Percentiles rank a stretch among this genome's conserved stretches.
Conservation (phyloP, 2,113 vertebrate species). For the Polypterus bichir region DNA sequence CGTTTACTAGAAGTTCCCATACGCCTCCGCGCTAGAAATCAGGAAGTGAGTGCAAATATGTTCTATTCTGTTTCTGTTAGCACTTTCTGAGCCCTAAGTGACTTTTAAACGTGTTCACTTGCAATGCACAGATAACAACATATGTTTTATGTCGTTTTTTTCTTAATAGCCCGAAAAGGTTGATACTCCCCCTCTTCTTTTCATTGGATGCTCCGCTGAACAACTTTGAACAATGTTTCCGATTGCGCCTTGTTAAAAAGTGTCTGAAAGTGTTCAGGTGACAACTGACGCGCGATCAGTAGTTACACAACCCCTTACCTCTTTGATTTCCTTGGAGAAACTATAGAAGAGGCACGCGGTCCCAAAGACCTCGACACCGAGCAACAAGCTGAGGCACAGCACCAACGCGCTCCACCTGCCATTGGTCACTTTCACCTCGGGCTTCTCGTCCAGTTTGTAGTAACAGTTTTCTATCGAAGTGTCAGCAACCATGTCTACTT, state of each 20-base stretch:
- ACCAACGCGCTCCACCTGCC: not conserved
- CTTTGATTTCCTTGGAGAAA: not conserved
- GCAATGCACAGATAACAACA: too few relatives aligned
- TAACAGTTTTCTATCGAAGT: too few relatives aligned
- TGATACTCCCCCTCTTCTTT: not conserved
- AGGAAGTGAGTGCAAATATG: too few relatives aligned
- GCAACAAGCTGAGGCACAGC: not conserved
- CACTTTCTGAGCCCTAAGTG: too few relatives aligned
- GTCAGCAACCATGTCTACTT: too few relatives aligned
- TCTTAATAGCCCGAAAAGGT: not conserved
- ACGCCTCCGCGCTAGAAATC: too few relatives aligned
- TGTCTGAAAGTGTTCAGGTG: not conserved
- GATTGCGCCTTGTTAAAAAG: not conserved
- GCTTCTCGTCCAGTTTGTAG: too few relatives aligned
- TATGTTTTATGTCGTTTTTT: not conserved
- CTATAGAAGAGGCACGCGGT: not conserved
- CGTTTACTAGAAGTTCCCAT: too few relatives aligned
- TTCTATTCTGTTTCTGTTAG: too few relatives aligned
- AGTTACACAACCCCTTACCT: not conserved
- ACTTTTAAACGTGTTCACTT: too few relatives aligned
- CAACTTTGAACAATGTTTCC: not conserved
- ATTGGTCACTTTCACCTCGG: too few relatives aligned
- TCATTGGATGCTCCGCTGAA: not conserved
- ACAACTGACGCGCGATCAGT: not conserved
- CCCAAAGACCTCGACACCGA: not conserved